Conservation (phyloP, 1,140 invertebrate species). For the Apis dorsata region DNA sequence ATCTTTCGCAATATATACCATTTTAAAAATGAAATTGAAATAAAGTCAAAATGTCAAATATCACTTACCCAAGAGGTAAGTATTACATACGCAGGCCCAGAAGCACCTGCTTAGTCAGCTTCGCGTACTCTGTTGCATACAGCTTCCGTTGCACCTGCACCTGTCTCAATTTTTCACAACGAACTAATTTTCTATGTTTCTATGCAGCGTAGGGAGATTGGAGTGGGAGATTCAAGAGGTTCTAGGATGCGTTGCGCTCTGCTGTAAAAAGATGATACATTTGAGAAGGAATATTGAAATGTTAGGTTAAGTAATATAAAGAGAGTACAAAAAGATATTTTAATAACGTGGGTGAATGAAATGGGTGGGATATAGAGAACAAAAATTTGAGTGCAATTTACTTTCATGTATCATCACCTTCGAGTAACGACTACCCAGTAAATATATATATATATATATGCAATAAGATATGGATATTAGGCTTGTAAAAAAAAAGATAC, state of each 20-base stretch:
- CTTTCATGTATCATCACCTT: no score
- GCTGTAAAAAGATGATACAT: slow-evolving; percentile 31
- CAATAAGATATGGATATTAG: neutral
- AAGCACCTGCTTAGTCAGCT: slow-evolving; percentile 37
- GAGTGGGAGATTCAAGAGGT: neutral
- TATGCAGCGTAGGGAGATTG: neutral
- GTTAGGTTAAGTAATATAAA: neutral
- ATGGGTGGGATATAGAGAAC: neutral
- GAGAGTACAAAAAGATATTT: neutral
- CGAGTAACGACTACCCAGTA: neutral
- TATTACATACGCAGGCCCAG: neutral
- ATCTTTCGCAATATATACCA: neutral
- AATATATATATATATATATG: neutral
- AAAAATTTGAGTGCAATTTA: neutral
- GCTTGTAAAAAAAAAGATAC: slow-evolving; percentile 7
- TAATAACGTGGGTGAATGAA: neutral
- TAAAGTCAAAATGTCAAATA: slow-evolving; percentile 33
- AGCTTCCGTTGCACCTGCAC: slow-evolving; percentile 38
- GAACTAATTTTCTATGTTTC: slow-evolving; percentile 25
- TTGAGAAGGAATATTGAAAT: neutral
- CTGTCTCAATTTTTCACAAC: slow-evolving; percentile 45
- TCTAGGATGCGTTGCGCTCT: neutral
- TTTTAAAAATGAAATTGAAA: neutral
- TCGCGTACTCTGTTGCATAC: slow-evolving; percentile 10
- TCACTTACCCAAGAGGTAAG: slow-evolving; percentile 46